phyloP scores from a whole-genome alignment of 2,113 vertebrate species.

The Psilopsiagon aymara region DNA sequence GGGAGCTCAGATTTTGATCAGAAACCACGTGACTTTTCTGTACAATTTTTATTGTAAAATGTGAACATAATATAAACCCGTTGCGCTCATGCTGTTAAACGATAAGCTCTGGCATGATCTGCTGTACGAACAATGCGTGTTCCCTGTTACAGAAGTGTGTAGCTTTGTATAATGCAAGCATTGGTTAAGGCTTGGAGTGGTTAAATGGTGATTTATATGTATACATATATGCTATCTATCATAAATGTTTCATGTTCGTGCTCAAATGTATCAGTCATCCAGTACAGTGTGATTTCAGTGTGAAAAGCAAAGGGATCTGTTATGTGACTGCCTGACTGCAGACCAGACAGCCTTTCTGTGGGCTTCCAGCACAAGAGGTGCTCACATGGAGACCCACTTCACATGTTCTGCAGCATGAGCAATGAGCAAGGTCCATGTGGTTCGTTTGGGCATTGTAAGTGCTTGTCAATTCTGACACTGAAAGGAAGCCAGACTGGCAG shows the following conservation, averaged over 20 bases:
- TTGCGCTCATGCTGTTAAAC: conserved; percentile 1
- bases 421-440: not conserved
- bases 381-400: not conserved
- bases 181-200: not conserved
- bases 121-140: not conserved
- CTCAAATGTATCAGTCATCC: not conserved
- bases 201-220: not conserved
- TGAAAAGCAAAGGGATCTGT: not conserved
- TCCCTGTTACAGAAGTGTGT: not conserved
- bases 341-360: not conserved
- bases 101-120: not conserved
- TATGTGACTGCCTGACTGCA: not conserved
- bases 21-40: conserved; percentile 42
- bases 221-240: not conserved
- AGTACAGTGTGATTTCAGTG: not conserved
- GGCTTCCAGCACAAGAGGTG: not conserved
- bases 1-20: conserved; percentile 57
- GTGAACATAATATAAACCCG: not conserved
- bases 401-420: not conserved
- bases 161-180: not conserved
- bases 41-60: conserved; percentile 40
- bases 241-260: accelerated
- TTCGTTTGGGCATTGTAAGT: not conserved
- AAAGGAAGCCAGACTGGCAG: not conserved
- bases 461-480: not conserved